A percentile compares a stretch with the other conserved stretches of the same genome.
These are phyloP conservation scores for Polymixis lichenea DNA, from an alignment of 2,888 invertebrate genomes.

Conservation along the genomic window DNA sequence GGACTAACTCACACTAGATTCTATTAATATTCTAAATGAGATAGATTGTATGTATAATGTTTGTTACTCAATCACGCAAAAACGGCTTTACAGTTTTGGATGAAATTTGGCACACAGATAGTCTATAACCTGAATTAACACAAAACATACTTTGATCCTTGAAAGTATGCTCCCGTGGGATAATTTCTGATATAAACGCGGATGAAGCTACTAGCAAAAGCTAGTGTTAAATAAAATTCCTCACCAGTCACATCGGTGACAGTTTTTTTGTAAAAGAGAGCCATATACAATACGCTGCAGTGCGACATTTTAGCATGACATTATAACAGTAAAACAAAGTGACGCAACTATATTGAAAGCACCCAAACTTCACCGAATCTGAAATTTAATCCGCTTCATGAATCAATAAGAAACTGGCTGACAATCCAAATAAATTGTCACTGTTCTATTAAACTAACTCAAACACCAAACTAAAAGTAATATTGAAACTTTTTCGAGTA, in stretches of 20 bases:
- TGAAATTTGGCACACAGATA: no score
- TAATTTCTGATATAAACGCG: no score
- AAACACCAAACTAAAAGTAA: slow-evolving; percentile 54
- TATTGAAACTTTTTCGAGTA: slow-evolving; percentile 57
- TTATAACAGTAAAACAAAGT: slow-evolving; percentile 15
- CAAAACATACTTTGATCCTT: no score
- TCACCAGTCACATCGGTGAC: background rate
- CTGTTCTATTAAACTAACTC: slow-evolving; percentile 52
- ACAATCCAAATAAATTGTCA: slow-evolving; percentile 55
- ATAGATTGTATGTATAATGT: no score
- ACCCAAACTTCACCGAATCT: slow-evolving; percentile 42
- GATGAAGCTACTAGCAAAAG: no score
- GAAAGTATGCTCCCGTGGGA: no score
- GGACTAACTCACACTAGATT: background rate
- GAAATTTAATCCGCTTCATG: slow-evolving; percentile 48
- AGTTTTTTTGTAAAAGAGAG: background rate
- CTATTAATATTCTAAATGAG: no score
- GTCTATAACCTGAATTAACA: no score
- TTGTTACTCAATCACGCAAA: no score
- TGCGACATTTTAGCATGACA: slow-evolving; percentile 34
- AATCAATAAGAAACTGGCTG: slow-evolving; percentile 49
- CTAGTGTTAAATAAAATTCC: no score
- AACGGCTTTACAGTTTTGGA: no score
- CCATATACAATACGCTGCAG: slow-evolving; percentile 24
- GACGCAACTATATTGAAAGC: slow-evolving; percentile 13